Evolutionary conservation across 1,140 invertebrate species (phyloP).

Genomic region (Harlomillsia oculata): DNA sequence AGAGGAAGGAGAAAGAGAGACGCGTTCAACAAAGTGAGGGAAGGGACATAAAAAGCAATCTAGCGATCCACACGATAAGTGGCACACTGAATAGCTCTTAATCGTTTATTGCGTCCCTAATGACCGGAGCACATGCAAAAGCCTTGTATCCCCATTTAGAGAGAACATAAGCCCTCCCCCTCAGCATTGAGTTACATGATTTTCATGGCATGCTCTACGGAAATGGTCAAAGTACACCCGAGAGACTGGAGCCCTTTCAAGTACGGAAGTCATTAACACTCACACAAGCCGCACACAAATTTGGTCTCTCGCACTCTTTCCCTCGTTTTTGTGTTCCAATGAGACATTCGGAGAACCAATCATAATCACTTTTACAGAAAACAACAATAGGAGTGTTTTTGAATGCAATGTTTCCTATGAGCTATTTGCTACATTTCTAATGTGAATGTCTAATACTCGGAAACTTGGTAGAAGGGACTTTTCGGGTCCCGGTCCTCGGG

Average conservation of each 20-base stretch:
- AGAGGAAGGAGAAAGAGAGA: too few species aligned
- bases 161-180: neutral
- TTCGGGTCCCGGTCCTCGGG: too few species aligned
- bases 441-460: too few species aligned
- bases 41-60: neutral
- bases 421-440: too few species aligned
- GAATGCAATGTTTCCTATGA: too few species aligned
- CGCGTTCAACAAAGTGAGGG: too few species aligned
- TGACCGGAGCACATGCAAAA: slow-evolving; percentile 23
- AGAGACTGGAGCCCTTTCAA: slow-evolving; percentile 10
- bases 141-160: slow-evolving; percentile 11
- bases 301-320: too few species aligned
- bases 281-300: slow-evolving; percentile 9
- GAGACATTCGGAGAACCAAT: neutral
- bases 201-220: slow-evolving; percentile 8
- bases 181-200: neutral
- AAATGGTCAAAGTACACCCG: slow-evolving; percentile 20
- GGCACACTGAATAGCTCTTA: slow-evolving; percentile 25
- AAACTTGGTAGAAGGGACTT: too few species aligned
- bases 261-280: slow-evolving; percentile 29
- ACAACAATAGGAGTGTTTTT: too few species aligned
- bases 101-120: slow-evolving; percentile 27
- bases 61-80: slow-evolving; percentile 17
- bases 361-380: too few species aligned
- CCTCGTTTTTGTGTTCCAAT: neutral